Conservation (phyloP, 2,888 invertebrate species). For the Eudemis profundana region DNA sequence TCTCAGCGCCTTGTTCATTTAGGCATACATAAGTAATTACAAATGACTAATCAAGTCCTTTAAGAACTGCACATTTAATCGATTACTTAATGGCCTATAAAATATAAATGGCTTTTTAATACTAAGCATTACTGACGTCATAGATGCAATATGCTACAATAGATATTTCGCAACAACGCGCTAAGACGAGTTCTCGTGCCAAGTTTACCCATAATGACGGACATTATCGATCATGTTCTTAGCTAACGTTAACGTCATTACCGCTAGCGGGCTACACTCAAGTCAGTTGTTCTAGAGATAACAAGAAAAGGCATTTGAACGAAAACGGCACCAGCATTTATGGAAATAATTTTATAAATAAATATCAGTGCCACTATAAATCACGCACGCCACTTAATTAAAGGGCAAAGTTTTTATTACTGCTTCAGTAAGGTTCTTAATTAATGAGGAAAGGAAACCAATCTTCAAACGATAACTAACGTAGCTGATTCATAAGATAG, state of each 20-base stretch:
- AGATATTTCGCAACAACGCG: slow-evolving; percentile 21
- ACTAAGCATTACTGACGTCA: slow-evolving; percentile 22
- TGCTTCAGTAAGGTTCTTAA: slow-evolving; percentile 30
- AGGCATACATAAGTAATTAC: slow-evolving; percentile 1
- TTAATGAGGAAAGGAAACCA: slow-evolving; percentile 37
- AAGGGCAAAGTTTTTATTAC: slow-evolving; percentile 42
- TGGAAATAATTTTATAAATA: slow-evolving; percentile 28
- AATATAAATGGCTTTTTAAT: slow-evolving; percentile 37
- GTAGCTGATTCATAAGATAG: slow-evolving; percentile 23
- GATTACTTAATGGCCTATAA: slow-evolving; percentile 19
- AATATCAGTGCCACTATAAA: slow-evolving; percentile 37
- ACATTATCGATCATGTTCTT: slow-evolving; percentile 36
- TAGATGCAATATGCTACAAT: neutral
- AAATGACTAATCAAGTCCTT: slow-evolving; percentile 2
- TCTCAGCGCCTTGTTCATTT: neutral
- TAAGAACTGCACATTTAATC: slow-evolving; percentile 3
- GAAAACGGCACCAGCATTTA: slow-evolving; percentile 18
- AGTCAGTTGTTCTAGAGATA: slow-evolving; percentile 15
- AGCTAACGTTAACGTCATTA: slow-evolving; percentile 33
- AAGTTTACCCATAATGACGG: slow-evolving; percentile 26
- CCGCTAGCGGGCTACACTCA: slow-evolving; percentile 8
- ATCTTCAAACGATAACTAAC: neutral
- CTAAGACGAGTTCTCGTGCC: slow-evolving; percentile 24
- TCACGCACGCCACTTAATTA: slow-evolving; percentile 36
- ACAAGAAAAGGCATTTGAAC: slow-evolving; percentile 15